Base-by-base conservation (phyloP, 2,797 vertebrate species). In the Lagodon rhomboides region DNA sequence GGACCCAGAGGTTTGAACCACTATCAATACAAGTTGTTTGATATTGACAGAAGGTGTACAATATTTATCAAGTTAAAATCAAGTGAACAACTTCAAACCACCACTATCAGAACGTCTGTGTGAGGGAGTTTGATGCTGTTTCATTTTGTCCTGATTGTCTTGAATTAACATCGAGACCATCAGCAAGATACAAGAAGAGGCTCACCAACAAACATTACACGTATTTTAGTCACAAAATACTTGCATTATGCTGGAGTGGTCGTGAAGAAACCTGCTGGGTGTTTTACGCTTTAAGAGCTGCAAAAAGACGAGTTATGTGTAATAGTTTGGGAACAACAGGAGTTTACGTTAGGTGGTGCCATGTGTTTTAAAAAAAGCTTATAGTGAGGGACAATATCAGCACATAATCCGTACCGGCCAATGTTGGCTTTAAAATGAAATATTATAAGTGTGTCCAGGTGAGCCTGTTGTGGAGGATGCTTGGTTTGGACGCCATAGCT, bases 151-250 rank as follows among this genome's bases (percentile, higher is more conserved):
- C 0, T 85, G 65, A 41, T 94, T 88, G 70, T 95, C 89, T 49
- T 80, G 77, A 58, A 97, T 91, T 78, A 95, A 96, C 62, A 77
- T 87, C 89, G 94, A 93, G 75, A 97, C 92, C 97, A 9, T 34
- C 34, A 34, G 34, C 22, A 20, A 65, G 41, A 64, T 23, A 34
- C 41, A 55, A 66, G 22, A 10, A 27, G 12, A 65, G 41, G n/a
- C 3, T 13, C 16, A 55, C 10, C 22, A 43, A 61, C 68, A 51
- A 34, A 34, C 8, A 34, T 9, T 9, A 34, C 10, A 51, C 12
- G 17, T 54, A n/a, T 38, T 43, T 64, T 43, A 25, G 22, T 49
- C 27, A 46, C 5, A 60, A 11, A 20, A 23, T 20, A 25, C 16
- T 56, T 49, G 15, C 25, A 53, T 41, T 41, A 13, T n/a, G 25